Base-by-base conservation (phyloP, 2,113 vertebrate genomes). In the Neolamprologus longior region DNA sequence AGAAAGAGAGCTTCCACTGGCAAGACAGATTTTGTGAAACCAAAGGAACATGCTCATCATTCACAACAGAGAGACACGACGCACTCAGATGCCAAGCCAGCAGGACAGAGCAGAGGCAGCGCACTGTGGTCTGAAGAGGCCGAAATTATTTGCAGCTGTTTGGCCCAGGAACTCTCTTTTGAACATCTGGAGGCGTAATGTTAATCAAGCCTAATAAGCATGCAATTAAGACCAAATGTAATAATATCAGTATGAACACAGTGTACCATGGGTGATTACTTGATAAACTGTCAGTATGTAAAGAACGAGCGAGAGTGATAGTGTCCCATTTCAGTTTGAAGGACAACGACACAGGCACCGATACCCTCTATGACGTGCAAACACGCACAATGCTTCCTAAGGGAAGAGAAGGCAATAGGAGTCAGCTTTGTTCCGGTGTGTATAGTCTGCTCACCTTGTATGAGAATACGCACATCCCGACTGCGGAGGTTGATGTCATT, bases 401-500 rank as follows among this genome's bases (percentile, higher is more conserved):
- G 92, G 91, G 91, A 91, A 80, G 86, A 80, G 50, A 28, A 88
- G 45, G 88, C 89, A 86, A 82, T 78, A 86, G 85, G 92, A 93
- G 92, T 94, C 93, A 92, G 94, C 89, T 80, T 87, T 86, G 90
- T 92, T 58, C 85, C 10, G 7, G 35, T 63, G 66, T 83, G 73
- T 80, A 40, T 57, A 21, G n/a, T 76, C 11, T 15, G 52, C 98
- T 98, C 96, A 99, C 99, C 98, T 96, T 97, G 95, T 95, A 99
- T 97, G 86, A 97, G 97, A 93, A 99, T 94, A 80, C 97, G 93
- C 91, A 98, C 97, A 95, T 98, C 98, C 91, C 98, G 97, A 94
- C 97, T 98, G 94, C 97, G 97, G 92, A 97, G 97, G 93, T 97
- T 98, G 92, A 99, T 97, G 76, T 97, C 96, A 93, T 99, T 99